A percentile compares a stretch with the other conserved stretches of the same genome.
These are phyloP conservation scores for Sus cebifrons DNA, from an alignment of 2,797 vertebrate genomes.

Conservation along the genomic window DNA sequence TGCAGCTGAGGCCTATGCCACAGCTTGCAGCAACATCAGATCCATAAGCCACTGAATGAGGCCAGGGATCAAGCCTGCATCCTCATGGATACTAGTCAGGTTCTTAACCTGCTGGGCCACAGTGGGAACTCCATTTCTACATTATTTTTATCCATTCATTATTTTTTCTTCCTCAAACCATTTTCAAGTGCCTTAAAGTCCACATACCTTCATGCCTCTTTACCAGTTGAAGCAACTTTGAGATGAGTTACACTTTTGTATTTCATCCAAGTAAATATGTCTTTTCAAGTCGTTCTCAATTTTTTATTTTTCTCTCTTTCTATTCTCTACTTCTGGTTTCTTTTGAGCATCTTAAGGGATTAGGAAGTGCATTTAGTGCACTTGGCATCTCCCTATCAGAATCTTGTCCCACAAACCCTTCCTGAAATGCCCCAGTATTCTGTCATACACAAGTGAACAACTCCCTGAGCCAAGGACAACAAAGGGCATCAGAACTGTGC, in stretches of 20 bases:
- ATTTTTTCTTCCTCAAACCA: not conserved
- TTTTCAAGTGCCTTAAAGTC: not conserved
- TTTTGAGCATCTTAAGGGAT: not conserved
- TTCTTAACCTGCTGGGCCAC: too few species aligned
- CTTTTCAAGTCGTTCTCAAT: constrained; percentile 35
- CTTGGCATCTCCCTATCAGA: not conserved
- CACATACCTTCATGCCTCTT: not conserved
- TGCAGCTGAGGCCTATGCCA: too few species aligned
- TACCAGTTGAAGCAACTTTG: not conserved
- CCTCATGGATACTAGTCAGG: too few species aligned
- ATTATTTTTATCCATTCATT: not conserved
- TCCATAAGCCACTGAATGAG: too few species aligned
- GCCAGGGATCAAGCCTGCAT: too few species aligned
- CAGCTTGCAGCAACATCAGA: too few species aligned
- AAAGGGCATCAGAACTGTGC: not conserved
- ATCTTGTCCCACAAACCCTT: not conserved
- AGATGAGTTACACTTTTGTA: not conserved
- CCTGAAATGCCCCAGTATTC: not conserved
- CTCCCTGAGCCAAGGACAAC: not conserved
- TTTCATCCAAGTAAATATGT: constrained; percentile 18
- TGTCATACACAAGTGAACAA: not conserved
- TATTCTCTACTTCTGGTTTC: constrained; percentile 23
- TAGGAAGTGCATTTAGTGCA: not conserved
- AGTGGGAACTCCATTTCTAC: not conserved
- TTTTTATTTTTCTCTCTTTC: not conserved